These are phyloP conservation scores for Ostrea edulis DNA, from an alignment of 1,140 invertebrate genomes.

Conservation along the genomic window DNA sequence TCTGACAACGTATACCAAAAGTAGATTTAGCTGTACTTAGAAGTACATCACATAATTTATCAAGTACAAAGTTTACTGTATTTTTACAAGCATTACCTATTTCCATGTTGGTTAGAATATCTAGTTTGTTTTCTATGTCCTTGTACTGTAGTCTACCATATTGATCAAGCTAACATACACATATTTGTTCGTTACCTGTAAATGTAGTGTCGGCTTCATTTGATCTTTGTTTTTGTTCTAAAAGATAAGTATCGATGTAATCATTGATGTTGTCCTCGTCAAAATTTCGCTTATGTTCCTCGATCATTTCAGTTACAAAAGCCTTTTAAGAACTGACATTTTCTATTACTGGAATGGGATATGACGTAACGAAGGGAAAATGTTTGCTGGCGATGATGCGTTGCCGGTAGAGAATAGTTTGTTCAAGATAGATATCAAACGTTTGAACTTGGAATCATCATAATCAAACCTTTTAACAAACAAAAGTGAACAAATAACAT, in stretches of 20 bases:
- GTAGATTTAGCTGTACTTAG: too few species aligned
- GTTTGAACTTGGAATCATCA: conserved; percentile 75
- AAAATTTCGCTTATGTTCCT: conserved; percentile 49
- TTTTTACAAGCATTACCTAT: too few species aligned
- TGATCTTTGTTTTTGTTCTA: conserved; percentile 46
- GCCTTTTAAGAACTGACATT: not conserved
- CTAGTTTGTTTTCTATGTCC: too few species aligned
- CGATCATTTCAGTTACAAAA: not conserved
- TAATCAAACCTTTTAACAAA: conserved; percentile 85
- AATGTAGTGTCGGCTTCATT: conserved; percentile 2
- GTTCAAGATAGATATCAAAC: conserved; percentile 32
- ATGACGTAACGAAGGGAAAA: not conserved
- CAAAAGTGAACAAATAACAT: conserved; percentile 92
- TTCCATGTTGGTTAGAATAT: too few species aligned
- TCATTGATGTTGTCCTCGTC: conserved; percentile 53
- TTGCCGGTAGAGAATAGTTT: conserved; percentile 12
- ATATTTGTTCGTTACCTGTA: conserved; percentile 43
- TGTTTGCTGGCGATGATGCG: not conserved
- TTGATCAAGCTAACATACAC: too few species aligned
- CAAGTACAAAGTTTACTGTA: too few species aligned
- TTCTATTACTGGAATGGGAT: not conserved
- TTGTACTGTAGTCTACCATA: too few species aligned
- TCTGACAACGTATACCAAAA: too few species aligned
- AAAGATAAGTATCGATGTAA: conserved; percentile 56
- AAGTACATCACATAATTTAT: too few species aligned